These are phyloP conservation scores for Crypturellus tataupa DNA, from an alignment of 2,797 vertebrate genomes.

Conservation along the genomic window DNA sequence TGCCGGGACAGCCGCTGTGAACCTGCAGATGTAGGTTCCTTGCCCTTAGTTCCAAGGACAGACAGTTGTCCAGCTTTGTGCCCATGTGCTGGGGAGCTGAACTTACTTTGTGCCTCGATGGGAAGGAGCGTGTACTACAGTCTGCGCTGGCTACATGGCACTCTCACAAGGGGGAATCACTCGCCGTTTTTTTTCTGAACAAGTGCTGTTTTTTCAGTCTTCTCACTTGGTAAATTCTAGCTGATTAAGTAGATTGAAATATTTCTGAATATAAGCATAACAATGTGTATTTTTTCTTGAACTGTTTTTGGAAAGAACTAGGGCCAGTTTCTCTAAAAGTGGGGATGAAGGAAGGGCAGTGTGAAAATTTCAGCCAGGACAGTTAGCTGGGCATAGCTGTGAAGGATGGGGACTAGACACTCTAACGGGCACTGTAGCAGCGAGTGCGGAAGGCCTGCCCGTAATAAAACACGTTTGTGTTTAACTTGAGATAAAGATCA, in stretches of 20 bases:
- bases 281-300: neutral
- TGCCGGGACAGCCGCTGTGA: neutral
- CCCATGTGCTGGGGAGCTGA: neutral
- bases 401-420: neutral
- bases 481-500: neutral
- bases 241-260: neutral
- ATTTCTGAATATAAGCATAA: neutral
- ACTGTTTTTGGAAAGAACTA: neutral
- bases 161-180: constrained; percentile 15
- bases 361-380: neutral
- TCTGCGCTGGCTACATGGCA: neutral
- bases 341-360: neutral
- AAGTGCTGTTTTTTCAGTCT: neutral
- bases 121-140: neutral
- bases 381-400: neutral
- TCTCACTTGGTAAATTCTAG: neutral
- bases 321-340: neutral
- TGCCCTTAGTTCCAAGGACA: neutral
- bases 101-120: neutral
- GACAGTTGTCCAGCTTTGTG: neutral
- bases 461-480: neutral
- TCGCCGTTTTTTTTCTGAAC: constrained; percentile 1
- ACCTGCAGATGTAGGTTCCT: neutral
- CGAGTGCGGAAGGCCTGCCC: neutral
- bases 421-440: neutral